phyloP scores from a whole-genome alignment of 2,113 vertebrate species.

The Erythrolamprus reginae region DNA sequence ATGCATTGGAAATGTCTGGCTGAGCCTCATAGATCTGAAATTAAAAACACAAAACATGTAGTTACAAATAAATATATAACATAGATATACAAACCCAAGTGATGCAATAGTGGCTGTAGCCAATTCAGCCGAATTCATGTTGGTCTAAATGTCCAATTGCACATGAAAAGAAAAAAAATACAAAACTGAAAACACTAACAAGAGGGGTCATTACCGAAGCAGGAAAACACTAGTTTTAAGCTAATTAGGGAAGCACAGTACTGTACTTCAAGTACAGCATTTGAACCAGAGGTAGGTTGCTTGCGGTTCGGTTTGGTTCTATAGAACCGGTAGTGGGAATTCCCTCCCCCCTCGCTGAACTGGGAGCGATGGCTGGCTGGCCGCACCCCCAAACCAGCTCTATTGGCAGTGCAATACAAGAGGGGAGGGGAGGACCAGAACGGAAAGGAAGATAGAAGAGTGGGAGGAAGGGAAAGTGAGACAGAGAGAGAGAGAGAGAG shows the following conservation, averaged over 20 bases:
- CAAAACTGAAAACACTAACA: background rate
- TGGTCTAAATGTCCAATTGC: background rate
- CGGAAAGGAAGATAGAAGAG: no score
- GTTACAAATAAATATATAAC: background rate
- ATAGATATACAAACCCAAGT: background rate
- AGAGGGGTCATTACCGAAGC: background rate
- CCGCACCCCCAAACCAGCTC: no score
- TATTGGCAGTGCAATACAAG: no score
- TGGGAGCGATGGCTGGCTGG: no score
- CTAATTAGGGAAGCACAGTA: background rate
- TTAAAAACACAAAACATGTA: constrained; percentile 25
- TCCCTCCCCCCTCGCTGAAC: no score
- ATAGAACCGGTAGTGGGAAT: no score
- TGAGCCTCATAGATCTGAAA: constrained; percentile 90
- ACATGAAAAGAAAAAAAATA: background rate
- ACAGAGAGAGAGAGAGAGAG: no score
- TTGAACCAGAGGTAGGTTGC: no score
- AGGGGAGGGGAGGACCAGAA: no score
- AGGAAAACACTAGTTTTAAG: background rate
- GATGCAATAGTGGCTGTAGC: background rate
- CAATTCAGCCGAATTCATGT: background rate
- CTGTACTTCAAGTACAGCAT: background rate
- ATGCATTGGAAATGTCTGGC: constrained; percentile 79
- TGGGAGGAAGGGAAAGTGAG: no score
- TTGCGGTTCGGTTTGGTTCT: no score